phyloP scores from a whole-genome alignment of 1,140 invertebrate genomes.

The Diplogasteroides magnus region DNA sequence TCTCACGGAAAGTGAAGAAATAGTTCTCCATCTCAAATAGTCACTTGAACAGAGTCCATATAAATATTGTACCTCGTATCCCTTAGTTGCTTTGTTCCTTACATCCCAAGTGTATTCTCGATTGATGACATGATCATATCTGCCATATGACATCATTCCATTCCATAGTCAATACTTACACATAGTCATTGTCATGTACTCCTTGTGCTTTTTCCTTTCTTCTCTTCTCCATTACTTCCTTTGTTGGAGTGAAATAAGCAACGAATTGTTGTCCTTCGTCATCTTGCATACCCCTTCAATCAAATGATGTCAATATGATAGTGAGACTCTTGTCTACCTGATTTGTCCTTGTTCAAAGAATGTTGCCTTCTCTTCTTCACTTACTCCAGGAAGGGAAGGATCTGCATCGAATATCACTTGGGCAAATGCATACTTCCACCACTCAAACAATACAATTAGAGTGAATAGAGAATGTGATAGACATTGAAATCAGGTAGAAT shows the following conservation, averaged over 20 bases:
- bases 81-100: slow-evolving; percentile 91
- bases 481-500: slow-evolving; percentile 85
- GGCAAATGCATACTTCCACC: slow-evolving; percentile 94
- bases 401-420: slow-evolving; percentile 97
- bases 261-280: slow-evolving; percentile 70
- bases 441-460: slow-evolving; percentile 6
- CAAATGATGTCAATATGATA: too few species aligned
- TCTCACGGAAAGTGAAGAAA: slow-evolving; percentile 79
- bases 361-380: neutral
- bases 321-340: too few species aligned
- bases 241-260: slow-evolving; percentile 89
- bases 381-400: slow-evolving; percentile 68
- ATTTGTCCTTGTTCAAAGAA: slow-evolving; percentile 1
- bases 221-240: slow-evolving; percentile 70
- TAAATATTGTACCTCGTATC: slow-evolving; percentile 68
- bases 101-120: slow-evolving; percentile 93
- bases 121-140: slow-evolving; percentile 86
- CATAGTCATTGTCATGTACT: neutral
- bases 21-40: slow-evolving; percentile 71
- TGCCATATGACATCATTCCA: slow-evolving; percentile 16
- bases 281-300: slow-evolving; percentile 69
- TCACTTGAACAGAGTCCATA: neutral
- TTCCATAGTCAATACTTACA: neutral
- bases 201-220: neutral
- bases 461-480: neutral